These are phyloP conservation scores for Phaedon cochleariae DNA, from an alignment of 2,888 invertebrate species.

Conservation along the genomic window DNA sequence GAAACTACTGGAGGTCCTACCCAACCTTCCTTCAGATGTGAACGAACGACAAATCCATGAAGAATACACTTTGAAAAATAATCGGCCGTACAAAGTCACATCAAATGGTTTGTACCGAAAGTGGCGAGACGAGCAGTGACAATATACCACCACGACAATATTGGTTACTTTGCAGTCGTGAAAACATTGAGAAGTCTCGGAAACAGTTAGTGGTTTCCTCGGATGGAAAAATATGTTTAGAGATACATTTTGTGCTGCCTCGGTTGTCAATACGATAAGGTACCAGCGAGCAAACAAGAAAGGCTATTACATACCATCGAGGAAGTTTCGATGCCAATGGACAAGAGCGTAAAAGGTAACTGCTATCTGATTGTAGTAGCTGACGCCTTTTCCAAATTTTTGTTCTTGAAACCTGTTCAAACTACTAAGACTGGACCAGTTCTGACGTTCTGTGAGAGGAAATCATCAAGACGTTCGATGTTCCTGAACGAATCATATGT, in stretches of 20 bases:
- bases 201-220: slow-evolving; percentile 47
- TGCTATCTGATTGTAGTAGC: slow-evolving; percentile 45
- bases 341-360: slow-evolving; percentile 40
- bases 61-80: slow-evolving; percentile 35
- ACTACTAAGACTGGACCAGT: slow-evolving; percentile 25
- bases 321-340: slow-evolving; percentile 44
- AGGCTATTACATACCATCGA: slow-evolving; percentile 30
- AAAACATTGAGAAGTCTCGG: slow-evolving; percentile 44
- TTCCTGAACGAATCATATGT: slow-evolving; percentile 37
- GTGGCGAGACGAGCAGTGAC: slow-evolving; percentile 28
- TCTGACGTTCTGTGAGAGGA: slow-evolving; percentile 25
- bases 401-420: slow-evolving; percentile 42
- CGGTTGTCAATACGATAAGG: slow-evolving; percentile 51
- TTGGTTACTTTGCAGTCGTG: slow-evolving; percentile 48
- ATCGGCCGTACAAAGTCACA: slow-evolving; percentile 30
- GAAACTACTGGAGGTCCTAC: slow-evolving; percentile 26
- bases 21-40: slow-evolving; percentile 13
- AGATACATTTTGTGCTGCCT: slow-evolving; percentile 51
- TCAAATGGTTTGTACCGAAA: slow-evolving; percentile 32
- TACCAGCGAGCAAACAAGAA: slow-evolving; percentile 41
- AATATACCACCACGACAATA: slow-evolving; percentile 48
- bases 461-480: slow-evolving; percentile 33
- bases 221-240: slow-evolving; percentile 41
- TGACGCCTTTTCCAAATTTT: slow-evolving; percentile 53
- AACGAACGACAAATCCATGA: slow-evolving; percentile 30